Base-by-base conservation (phyloP, 2,113 vertebrate species). In the Corythornis madagascariensis region DNA sequence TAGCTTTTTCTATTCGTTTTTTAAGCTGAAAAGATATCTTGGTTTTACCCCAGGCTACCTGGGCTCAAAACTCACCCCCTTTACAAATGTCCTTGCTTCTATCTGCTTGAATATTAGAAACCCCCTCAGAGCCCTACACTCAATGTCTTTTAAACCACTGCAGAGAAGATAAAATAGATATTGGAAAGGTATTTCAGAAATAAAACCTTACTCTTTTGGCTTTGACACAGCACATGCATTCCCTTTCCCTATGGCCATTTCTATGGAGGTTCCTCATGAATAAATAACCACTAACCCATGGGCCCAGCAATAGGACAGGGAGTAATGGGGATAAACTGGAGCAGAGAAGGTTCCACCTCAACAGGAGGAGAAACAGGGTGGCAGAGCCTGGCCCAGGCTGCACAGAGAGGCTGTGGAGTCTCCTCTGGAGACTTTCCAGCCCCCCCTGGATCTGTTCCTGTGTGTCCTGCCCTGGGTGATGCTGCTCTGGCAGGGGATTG, bases 141-240 rank as follows among this genome's bases (percentile, higher is more conserved):
- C 55, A 45, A n/a, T 18, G 57, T 26, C 13, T 73, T 94, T 89
- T 45, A 86, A 90, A 86, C 28, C 13, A 43, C 3, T 52, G 48
- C 80, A 86, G 65, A 53, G 95, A 74, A 75, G 31, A 83, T 10
- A 38, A 93, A 72, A 67, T 31, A 71, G 65, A 13, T 67, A 84
- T 38, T 75, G 81, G 73, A 55, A 76, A 94, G 60, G 69, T 77
- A 92, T 96, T 96, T 94, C 52, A 52, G 78, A 92, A 88, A 52
- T 53, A 60, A 80, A 82, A 24, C 48, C 50, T 47, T 67, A 16
- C 31, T 60, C 65, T 76, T 53, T 29, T 65, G 38, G 21, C 29
- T 89, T 52, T 57, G 50, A 38, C 45, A 7, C 11, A 42, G 48
- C 29, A 81, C 22, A 24, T 64, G 69, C 13, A 20, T 24, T 57